A percentile compares a stretch with the other conserved stretches of the same genome.
Evolutionary conservation across 2,888 invertebrate genomes (phyloP).

Genomic region (Orchesella flavescens): DNA sequence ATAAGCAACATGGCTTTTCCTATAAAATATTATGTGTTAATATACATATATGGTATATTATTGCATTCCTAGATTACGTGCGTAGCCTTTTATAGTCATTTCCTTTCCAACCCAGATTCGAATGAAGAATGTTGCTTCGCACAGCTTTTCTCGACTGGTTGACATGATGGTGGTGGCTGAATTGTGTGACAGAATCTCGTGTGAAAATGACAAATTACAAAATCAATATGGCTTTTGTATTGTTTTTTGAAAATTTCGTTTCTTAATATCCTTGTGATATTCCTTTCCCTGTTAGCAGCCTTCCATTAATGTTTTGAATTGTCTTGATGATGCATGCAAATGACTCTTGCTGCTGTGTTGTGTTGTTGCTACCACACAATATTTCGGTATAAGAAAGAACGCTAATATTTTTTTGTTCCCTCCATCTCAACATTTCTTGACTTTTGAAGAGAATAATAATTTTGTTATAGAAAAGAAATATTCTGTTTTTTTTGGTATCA

Average conservation of each 20-base stretch:
- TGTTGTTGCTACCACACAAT: too few relatives aligned
- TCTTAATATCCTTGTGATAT: slow-evolving; percentile 56
- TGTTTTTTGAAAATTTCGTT: slow-evolving; percentile 44
- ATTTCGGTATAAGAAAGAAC: background rate
- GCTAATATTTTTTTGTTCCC: background rate
- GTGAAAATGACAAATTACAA: slow-evolving; percentile 71
- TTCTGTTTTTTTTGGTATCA: background rate
- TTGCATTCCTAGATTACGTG: background rate
- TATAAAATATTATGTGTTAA: slow-evolving; percentile 15
- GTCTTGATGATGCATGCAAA: slow-evolving; percentile 50
- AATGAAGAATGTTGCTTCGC: slow-evolving; percentile 28
- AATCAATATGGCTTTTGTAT: slow-evolving; percentile 69
- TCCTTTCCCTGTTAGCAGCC: slow-evolving; percentile 57
- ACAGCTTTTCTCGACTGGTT: slow-evolving; percentile 24
- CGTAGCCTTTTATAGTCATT: background rate
- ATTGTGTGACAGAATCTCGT: slow-evolving; percentile 64
- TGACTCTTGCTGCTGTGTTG: slow-evolving; percentile 22
- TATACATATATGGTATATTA: slow-evolving; percentile 14
- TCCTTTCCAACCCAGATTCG: background rate
- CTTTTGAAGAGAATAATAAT: too few relatives aligned
- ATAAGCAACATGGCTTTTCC: background rate
- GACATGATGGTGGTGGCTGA: slow-evolving; percentile 23
- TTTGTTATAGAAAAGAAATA: background rate
- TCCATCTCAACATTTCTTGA: too few relatives aligned
- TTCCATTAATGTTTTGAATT: slow-evolving; percentile 59